A percentile compares a stretch with the other conserved stretches of the same genome.
Evolutionary conservation across 2,113 vertebrate species (phyloP).

Genomic region (Pseudopipra pipra): DNA sequence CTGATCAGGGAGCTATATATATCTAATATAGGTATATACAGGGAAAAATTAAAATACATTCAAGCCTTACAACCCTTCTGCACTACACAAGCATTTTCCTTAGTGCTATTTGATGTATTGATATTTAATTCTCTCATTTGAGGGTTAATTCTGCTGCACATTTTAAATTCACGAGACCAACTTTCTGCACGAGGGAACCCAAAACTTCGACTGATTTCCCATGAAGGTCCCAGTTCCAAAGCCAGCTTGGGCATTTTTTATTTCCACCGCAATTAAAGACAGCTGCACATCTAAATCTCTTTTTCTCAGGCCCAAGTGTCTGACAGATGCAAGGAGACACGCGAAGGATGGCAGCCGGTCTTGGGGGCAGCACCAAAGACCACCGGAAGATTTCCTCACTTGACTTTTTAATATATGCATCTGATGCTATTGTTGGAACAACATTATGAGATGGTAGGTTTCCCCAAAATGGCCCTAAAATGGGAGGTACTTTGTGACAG

Average conservation of each 20-base stretch:
- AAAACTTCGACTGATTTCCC: neutral
- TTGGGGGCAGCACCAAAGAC: neutral
- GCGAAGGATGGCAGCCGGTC: neutral
- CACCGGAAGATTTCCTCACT: neutral
- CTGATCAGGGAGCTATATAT: slow-evolving; percentile 10
- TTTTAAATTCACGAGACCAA: neutral
- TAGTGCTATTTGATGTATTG: neutral
- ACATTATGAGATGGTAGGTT: neutral
- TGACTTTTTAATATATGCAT: neutral
- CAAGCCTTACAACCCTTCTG: neutral
- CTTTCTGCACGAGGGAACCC: neutral
- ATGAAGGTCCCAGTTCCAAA: neutral
- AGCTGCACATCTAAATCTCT: slow-evolving; percentile 28
- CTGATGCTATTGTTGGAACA: neutral
- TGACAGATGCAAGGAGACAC: neutral
- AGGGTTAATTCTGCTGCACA: neutral
- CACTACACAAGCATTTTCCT: slow-evolving; percentile 7
- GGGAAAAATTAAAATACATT: slow-evolving; percentile 16
- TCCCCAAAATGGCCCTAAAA: neutral
- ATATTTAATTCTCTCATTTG: neutral
- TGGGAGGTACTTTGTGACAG: neutral
- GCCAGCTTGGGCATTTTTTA: slow-evolving; percentile 9
- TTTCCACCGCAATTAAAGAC: neutral
- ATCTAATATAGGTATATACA: neutral
- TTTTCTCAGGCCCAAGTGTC: neutral